phyloP scores from a whole-genome alignment of 2,113 vertebrate species.

The Elaphurus davidianus region DNA sequence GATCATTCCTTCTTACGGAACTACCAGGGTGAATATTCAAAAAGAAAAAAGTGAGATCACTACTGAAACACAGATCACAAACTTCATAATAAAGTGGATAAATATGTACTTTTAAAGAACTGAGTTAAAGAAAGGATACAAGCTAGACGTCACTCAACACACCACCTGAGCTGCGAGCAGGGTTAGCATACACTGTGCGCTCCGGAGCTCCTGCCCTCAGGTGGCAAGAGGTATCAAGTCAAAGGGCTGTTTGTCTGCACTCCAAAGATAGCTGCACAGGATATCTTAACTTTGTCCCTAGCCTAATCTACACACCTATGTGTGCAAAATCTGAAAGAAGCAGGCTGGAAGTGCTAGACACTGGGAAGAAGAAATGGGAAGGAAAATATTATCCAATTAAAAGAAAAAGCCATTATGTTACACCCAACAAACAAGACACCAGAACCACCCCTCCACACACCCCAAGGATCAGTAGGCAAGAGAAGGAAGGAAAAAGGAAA shows the following conservation, averaged over 20 bases:
- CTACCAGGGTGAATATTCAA: neutral
- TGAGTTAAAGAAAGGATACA: neutral
- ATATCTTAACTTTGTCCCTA: neutral
- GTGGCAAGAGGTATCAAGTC: neutral
- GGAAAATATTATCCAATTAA: neutral
- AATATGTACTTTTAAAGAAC: neutral
- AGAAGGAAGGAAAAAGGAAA: neutral
- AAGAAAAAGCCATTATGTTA: neutral
- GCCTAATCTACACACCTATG: neutral
- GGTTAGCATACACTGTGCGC: neutral
- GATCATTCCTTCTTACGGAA: neutral
- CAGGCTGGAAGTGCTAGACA: neutral
- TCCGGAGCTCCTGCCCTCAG: neutral
- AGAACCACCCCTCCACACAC: neutral
- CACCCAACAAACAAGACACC: neutral
- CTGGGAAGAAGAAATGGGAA: slow-evolving; percentile 23
- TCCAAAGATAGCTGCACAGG: neutral
- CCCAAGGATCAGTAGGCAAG: neutral
- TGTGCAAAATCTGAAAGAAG: neutral
- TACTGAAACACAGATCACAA: slow-evolving; percentile 11
- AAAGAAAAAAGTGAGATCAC: neutral
- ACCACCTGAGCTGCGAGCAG: neutral
- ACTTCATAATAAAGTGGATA: neutral
- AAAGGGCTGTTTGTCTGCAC: neutral
- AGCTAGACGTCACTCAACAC: neutral